Evolutionary conservation across 2,113 vertebrate species (phyloP), one percentile per base, ranked within the genome.

Genomic region (Pagrus major): DNA sequence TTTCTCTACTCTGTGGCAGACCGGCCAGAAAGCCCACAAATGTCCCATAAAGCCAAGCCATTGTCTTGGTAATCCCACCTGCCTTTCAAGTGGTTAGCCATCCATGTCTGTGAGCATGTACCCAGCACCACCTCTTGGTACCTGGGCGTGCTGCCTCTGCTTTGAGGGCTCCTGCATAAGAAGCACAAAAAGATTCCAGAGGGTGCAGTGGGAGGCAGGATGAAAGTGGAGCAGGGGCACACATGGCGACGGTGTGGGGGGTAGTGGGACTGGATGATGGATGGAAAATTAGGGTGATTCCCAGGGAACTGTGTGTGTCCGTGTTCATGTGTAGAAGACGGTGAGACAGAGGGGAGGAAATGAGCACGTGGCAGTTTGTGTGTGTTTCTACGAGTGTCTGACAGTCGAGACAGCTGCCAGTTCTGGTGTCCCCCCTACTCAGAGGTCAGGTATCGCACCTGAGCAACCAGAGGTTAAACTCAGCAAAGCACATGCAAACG

Each of bases 221-320:
- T 75, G 80, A 84, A 91, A 91, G 78, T 93, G 79, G 91, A 90
- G 81, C 91, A 90, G 67, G 77, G 86, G 51, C 44, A 7, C 60
- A 72, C 63, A 41, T 64, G 61, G 47, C 5, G 27, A 41, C 61
- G 44, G 54, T 2, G n/a, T 27, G 23, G 33, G 23, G 21, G 31
- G 35, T 42, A 21, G 21, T 29, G 70, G 47, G 87, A 60, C 59
- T 3, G 0, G 65, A 81, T 90, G 88, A 88, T 84, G 21, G 83
- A 91, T 90, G 76, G 76, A 64, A 87, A 85, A 91, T 66, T 78
- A 72, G 84, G 84, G 71, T 61, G 86, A 87, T 71, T 89, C 83
- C 77, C 71, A 71, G 63, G 75, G 59, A 84, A 52, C 29, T 58
- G 27, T 78, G 56, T 56, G 76, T 49, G 55, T 70, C 39, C 4